Evolutionary conservation across 2,888 invertebrate genomes (phyloP).

Genomic region (Merodon equestris): DNA sequence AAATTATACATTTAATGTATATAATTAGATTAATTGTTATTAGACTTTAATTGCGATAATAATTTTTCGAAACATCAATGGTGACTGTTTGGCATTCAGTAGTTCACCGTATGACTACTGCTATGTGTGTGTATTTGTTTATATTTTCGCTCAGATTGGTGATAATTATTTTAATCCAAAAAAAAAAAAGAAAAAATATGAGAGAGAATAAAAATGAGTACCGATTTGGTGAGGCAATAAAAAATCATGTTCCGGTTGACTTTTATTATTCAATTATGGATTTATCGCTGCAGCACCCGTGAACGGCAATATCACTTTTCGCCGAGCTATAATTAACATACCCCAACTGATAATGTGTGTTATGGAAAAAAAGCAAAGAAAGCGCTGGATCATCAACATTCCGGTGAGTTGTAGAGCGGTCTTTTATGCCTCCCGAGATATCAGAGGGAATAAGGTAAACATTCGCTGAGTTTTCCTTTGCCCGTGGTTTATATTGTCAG

Average conservation of each 20-base stretch:
- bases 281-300: slow-evolving; percentile 14
- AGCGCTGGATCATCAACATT: background rate
- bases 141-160: slow-evolving; percentile 15
- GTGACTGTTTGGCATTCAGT: slow-evolving; percentile 13
- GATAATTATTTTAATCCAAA: slow-evolving; percentile 2
- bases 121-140: slow-evolving; percentile 20
- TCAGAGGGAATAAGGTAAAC: background rate
- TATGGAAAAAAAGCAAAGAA: background rate
- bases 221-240: slow-evolving; percentile 67
- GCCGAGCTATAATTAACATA: slow-evolving; percentile 32
- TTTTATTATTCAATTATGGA: slow-evolving; percentile 75
- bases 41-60: slow-evolving; percentile 71
- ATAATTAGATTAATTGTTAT: slow-evolving; percentile 72
- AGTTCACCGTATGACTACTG: slow-evolving; percentile 7
- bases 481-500: slow-evolving; percentile 34
- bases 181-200: slow-evolving; percentile 2
- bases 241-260: slow-evolving; percentile 76
- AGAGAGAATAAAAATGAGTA: background rate
- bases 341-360: slow-evolving; percentile 11
- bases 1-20: slow-evolving; percentile 66
- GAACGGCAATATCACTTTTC: slow-evolving; percentile 8
- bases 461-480: slow-evolving; percentile 19
- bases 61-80: slow-evolving; percentile 55
- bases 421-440: too few relatives aligned
- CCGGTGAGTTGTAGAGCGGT: too few relatives aligned